phyloP scores from a whole-genome alignment of 2,888 invertebrate genomes.

The Apantesis nais region DNA sequence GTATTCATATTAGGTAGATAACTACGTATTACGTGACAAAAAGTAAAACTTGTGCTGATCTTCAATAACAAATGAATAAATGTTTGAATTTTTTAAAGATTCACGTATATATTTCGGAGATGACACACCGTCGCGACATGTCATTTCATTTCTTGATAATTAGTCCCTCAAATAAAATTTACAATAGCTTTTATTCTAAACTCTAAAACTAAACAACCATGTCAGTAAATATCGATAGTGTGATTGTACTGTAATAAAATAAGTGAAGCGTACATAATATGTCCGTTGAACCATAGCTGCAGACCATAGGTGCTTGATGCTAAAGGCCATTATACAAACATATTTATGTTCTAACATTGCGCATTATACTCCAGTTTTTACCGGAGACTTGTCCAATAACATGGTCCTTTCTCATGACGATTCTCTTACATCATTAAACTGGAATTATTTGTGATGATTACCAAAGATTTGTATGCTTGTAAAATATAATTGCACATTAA shows the following conservation, averaged over 20 bases:
- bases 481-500: neutral
- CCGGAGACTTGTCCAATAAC: neutral
- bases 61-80: slow-evolving; percentile 5
- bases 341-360: neutral
- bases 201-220: neutral
- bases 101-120: neutral
- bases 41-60: neutral
- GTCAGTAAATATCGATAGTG: slow-evolving; percentile 4
- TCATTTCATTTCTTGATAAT: neutral
- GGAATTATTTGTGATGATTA: slow-evolving; percentile 4
- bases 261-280: slow-evolving; percentile 37
- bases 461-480: slow-evolving; percentile 23
- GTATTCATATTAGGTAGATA: neutral
- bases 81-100: neutral
- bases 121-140: neutral
- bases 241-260: slow-evolving; percentile 34
- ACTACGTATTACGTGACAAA: slow-evolving; percentile 7
- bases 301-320: slow-evolving; percentile 24
- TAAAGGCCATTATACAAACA: slow-evolving; percentile 19
- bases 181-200: neutral
- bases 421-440: neutral
- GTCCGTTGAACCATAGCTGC: slow-evolving; percentile 42
- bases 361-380: neutral
- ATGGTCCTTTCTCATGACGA: neutral
- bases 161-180: neutral